Evolutionary conservation across 2,888 invertebrate species (phyloP).

Genomic region (Arrhopalites spinosus): DNA sequence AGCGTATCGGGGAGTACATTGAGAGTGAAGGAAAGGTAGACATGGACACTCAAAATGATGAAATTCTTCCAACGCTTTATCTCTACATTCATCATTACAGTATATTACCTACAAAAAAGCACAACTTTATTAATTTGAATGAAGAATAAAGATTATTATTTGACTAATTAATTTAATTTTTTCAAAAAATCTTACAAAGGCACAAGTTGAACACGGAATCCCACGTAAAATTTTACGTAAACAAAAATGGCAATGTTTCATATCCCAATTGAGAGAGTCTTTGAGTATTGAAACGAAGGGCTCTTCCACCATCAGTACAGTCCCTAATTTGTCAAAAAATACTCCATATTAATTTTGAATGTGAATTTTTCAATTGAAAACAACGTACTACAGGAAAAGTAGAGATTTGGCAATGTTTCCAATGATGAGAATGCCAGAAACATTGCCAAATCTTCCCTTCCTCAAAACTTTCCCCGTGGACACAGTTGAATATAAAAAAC

Average conservation of each 20-base stretch:
- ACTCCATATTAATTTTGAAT: too few species aligned
- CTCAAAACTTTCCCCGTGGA: too few species aligned
- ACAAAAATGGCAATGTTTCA: conserved; percentile 49
- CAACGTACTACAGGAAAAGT: too few species aligned
- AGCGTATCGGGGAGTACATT: conserved; percentile 50
- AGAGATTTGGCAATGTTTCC: too few species aligned
- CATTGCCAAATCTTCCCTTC: too few species aligned
- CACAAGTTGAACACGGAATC: conserved; percentile 47
- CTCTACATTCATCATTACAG: conserved; percentile 43
- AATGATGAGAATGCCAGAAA: too few species aligned
- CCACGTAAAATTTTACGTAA: conserved; percentile 39
- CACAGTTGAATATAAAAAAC: too few species aligned
- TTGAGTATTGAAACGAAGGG: conserved; percentile 48
- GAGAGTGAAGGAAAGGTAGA: conserved; percentile 45
- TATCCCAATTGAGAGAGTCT: conserved; percentile 47
- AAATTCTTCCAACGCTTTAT: conserved; percentile 41
- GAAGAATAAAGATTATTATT: neutral
- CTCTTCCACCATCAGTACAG: conserved; percentile 48
- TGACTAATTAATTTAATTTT: neutral
- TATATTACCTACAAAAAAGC: conserved; percentile 41
- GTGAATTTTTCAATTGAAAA: too few species aligned
- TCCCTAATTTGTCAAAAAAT: conserved; percentile 36
- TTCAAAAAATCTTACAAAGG: conserved; percentile 44
- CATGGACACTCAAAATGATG: conserved; percentile 51
- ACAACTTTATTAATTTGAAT: neutral